Base-by-base conservation (phyloP, 64 coral and sea anemone genomes). In the Montipora foliosa region DNA sequence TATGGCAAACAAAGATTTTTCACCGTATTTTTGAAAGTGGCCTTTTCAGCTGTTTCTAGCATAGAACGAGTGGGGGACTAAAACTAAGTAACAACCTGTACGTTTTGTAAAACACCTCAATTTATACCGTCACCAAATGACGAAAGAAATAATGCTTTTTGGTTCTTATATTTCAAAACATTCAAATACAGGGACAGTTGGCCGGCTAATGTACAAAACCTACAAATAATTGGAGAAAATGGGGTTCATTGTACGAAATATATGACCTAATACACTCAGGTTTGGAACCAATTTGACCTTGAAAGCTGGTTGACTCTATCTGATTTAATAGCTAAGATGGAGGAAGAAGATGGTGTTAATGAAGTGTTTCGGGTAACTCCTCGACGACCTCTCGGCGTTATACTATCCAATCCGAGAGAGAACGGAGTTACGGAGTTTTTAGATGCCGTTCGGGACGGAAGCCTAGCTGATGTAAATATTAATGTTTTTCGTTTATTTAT, bases 361-460 rank as follows among this genome's bases (percentile, higher is more conserved):
- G 47, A 61, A 49, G 17, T 49, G 8, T 53, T 37, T 57, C 70
- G 11, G 3, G 44, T 15, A 15, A 47, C 68, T 19, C 74, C 74
- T 44, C 87, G 7, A 3, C 69, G 17, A 78, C 14, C 81, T 8
- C 81, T 84, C 16, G 37, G 37, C 15, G 60, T 68, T 21, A 16
- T 92, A n/a, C 58, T 92, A 8, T 69, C 68, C 44, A 91, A 80
- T 45, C 47, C 48, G 55, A 83, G 80, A 3, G 90, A 91, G n/a
- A 92, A 67, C 47, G 91, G 82, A 52, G 52, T 87, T 14, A 17
- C 51, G 2, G 50, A 87, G 10, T 93, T 93, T 76, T 78, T 87
- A 47, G 57, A 45, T 5, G 82, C 82, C 6, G 48, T 88, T 3
- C 25, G 68, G 47, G 84, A 87, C 2, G 91, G 91, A 4, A 48